Evolutionary conservation across 1,140 invertebrate genomes (phyloP).

Genomic region (Saccostrea cuccullata): DNA sequence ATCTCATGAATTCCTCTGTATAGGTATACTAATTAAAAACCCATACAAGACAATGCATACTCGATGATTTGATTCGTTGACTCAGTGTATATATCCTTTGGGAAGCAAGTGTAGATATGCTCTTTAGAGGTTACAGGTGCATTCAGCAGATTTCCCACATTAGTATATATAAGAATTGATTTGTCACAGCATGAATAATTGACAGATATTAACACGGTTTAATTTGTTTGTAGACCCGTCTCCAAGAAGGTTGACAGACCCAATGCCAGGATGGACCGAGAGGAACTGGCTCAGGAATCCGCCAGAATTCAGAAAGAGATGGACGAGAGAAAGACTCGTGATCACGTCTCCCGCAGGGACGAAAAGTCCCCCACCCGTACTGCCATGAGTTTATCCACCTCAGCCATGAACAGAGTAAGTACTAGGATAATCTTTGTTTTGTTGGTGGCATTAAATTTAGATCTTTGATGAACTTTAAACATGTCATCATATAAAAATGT

Average conservation of each 20-base stretch:
- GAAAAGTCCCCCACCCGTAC: slow-evolving; percentile 61
- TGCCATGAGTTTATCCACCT: slow-evolving; percentile 41
- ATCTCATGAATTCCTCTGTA: background rate
- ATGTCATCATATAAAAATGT: too few relatives aligned
- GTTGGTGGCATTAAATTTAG: too few relatives aligned
- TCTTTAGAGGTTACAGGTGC: slow-evolving; percentile 13
- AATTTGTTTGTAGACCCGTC: slow-evolving; percentile 22
- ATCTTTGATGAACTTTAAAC: too few relatives aligned
- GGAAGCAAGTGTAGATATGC: background rate
- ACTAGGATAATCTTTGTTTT: background rate
- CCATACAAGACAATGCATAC: slow-evolving; percentile 12
- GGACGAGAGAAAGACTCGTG: slow-evolving; percentile 57
- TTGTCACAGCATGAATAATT: slow-evolving; percentile 9
- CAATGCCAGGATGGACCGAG: slow-evolving; percentile 40
- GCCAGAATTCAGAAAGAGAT: slow-evolving; percentile 59
- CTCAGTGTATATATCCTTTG: background rate
- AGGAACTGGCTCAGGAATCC: slow-evolving; percentile 56
- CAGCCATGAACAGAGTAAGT: slow-evolving; percentile 21
- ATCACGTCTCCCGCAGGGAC: slow-evolving; percentile 48
- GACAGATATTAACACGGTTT: background rate
- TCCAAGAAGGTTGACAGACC: slow-evolving; percentile 1
- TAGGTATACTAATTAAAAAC: slow-evolving; percentile 16
- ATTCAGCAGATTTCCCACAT: background rate
- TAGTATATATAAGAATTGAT: slow-evolving; percentile 3
- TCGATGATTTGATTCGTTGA: slow-evolving; percentile 15